Conservation (phyloP, 1,140 invertebrate species). For the honey bee (Apis mellifera) region Amel_HAv3.1 CM009935.2:12881001-12881500, state of each 20-base stretch:
- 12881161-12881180: not conserved
- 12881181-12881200: not conserved
- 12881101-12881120: not conserved
- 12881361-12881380: not conserved
- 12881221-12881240: not conserved
- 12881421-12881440: slow-evolving; percentile 57
- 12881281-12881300: slow-evolving; percentile 8
- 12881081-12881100: not conserved
- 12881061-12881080: not conserved
- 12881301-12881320: not conserved
- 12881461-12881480: slow-evolving; percentile 33
- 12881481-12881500: slow-evolving; percentile 35
- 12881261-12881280: not conserved
- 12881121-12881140: not conserved
- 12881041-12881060: not conserved
- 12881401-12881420: slow-evolving; percentile 54
- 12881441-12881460: slow-evolving; percentile 55
- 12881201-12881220: not conserved
- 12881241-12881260: not conserved
- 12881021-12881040: not conserved
- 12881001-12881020: not conserved
- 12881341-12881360: slow-evolving; percentile 7
- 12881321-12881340: not conserved
- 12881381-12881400: slow-evolving; percentile 45
- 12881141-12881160: slow-evolving; percentile 2